phyloP scores from a whole-genome alignment of 2,797 vertebrate genomes.

The Harpagifer antarcticus region DNA sequence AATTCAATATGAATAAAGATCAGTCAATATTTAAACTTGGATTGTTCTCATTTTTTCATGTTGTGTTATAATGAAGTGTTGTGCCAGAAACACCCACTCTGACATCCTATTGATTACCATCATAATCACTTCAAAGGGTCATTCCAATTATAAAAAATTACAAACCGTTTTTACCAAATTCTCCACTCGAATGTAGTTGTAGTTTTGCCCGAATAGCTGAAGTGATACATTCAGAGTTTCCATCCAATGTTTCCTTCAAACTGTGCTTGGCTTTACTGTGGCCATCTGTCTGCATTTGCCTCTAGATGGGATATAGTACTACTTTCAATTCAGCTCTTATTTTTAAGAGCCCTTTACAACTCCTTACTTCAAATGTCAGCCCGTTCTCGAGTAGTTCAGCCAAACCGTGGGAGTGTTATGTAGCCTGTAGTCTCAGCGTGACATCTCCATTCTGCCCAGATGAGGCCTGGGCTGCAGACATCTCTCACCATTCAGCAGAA shows the following conservation, averaged over 20 bases:
- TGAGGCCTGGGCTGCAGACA: conserved; percentile 34
- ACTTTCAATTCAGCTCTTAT: conserved; percentile 43
- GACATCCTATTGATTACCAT: neutral
- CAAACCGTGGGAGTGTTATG: conserved; percentile 37
- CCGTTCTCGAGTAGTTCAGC: conserved; percentile 42
- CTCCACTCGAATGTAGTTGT: neutral
- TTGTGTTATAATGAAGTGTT: conserved; percentile 1
- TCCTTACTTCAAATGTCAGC: conserved; percentile 68
- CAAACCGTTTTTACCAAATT: neutral
- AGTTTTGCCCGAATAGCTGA: conserved; percentile 7
- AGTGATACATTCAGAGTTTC: conserved; percentile 4
- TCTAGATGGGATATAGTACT: conserved; percentile 29
- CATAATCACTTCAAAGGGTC: neutral
- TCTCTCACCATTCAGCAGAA: conserved; percentile 46
- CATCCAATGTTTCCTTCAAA: conserved; percentile 20
- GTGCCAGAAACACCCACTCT: too few species aligned
- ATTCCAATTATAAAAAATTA: conserved; percentile 3
- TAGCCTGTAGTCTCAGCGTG: conserved; percentile 53
- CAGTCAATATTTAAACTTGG: conserved; percentile 83
- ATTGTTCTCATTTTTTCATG: conserved; percentile 37
- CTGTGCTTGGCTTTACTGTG: conserved; percentile 11
- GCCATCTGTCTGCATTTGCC: conserved; percentile 31
- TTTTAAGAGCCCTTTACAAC: conserved; percentile 45
- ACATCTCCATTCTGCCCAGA: conserved; percentile 50
- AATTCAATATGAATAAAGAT: conserved; percentile 99